A percentile compares a stretch with the other conserved stretches of the same genome.
phyloP scores from a whole-genome alignment of 92 coral and sea anemone genomes.

The Phenganax stokvisi region DNA sequence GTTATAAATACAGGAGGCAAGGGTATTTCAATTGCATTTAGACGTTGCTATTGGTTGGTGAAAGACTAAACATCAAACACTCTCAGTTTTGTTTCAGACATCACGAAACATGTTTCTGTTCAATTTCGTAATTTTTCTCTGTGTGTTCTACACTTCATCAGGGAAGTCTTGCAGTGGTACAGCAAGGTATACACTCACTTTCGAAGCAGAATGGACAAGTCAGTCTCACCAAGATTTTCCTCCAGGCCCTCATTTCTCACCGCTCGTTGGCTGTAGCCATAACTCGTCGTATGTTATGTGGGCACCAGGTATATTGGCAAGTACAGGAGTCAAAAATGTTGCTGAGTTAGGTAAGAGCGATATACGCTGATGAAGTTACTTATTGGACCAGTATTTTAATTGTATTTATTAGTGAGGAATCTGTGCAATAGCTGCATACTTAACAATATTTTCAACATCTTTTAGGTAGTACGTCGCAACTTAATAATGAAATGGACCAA shows the following conservation, averaged over 20 bases:
- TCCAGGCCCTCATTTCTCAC: constrained; percentile 28
- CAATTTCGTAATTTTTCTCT: too few species aligned
- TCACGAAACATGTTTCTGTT: too few species aligned
- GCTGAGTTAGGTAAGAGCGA: constrained; percentile 36
- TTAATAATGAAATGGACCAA: neutral
- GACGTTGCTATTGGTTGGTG: too few species aligned
- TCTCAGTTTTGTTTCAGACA: too few species aligned
- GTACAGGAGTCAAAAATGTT: constrained; percentile 18
- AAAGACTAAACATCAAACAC: too few species aligned
- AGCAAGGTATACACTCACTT: constrained; percentile 28
- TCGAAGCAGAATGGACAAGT: constrained; percentile 36
- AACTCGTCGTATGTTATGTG: constrained; percentile 38
- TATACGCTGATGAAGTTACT: too few species aligned
- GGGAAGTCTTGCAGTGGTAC: constrained; percentile 15
- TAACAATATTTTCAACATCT: neutral
- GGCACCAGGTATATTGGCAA: constrained; percentile 22
- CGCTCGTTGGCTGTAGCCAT: constrained; percentile 35
- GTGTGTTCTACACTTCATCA: too few species aligned
- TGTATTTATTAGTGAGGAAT: too few species aligned
- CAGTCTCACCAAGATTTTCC: constrained; percentile 28
- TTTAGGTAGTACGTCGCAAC: neutral
- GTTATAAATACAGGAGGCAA: too few species aligned
- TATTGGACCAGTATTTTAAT: neutral
- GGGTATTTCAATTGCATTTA: too few species aligned
- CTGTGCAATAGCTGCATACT: too few species aligned